Conservation (phyloP, 2,888 invertebrate species). For the Drosophila rubida region DNA sequence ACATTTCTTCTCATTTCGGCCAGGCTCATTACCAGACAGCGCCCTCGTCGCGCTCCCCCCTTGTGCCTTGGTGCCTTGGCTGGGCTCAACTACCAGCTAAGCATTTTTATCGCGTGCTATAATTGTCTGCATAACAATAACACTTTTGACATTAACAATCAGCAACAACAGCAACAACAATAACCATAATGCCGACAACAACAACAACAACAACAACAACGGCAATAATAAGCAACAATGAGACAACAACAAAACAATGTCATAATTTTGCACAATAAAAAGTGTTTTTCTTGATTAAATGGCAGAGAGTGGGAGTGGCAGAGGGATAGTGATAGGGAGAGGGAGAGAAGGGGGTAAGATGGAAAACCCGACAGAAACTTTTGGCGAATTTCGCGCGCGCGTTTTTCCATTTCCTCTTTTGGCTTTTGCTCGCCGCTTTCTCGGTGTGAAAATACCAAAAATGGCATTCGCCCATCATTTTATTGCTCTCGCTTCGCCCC, state of each 20-base stretch:
- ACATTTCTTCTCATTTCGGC: constrained; percentile 70
- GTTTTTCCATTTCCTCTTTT: constrained; percentile 36
- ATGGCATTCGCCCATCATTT: constrained; percentile 72
- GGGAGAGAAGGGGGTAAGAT: neutral
- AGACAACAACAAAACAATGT: constrained; percentile 55
- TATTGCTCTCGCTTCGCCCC: too few relatives aligned
- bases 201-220: constrained; percentile 33
- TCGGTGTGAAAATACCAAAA: constrained; percentile 72
- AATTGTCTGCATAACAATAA: constrained; percentile 79
- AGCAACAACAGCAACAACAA: constrained; percentile 37
- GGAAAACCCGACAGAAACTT: constrained; percentile 29
- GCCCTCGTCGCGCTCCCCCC: neutral
- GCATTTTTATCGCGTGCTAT: constrained; percentile 75
- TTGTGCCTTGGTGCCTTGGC: neutral
- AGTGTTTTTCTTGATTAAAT: constrained; percentile 80
- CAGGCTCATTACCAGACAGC: constrained; percentile 46
- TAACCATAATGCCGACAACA: constrained; percentile 33
- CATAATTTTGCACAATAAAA: constrained; percentile 79
- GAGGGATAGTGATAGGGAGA: neutral
- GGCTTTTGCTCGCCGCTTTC: constrained; percentile 19
- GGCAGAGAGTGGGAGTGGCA: constrained; percentile 32
- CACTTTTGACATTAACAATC: constrained; percentile 75
- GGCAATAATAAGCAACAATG: constrained; percentile 20
- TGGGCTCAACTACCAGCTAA: constrained; percentile 33
- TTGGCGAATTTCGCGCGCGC: constrained; percentile 56